Evolutionary conservation across 1,140 invertebrate species (phyloP).

Genomic region (Aphelenchoides avenae): DNA sequence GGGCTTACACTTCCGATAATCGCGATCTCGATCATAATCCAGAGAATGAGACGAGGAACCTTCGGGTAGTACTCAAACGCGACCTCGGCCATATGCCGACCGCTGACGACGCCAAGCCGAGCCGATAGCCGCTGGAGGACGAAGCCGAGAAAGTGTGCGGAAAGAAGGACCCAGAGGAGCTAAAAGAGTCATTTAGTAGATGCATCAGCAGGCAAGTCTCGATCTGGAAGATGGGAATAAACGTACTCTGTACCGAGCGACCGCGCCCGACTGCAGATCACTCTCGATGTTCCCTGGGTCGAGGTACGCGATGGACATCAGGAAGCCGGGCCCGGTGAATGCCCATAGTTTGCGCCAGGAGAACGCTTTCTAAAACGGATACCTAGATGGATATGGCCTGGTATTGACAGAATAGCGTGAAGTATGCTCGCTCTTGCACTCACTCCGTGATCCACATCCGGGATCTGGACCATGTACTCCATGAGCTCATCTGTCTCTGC

Average conservation of each 20-base stretch:
- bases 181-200: too few relatives aligned
- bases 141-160: conserved; percentile 77
- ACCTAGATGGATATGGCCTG: conserved; percentile 4
- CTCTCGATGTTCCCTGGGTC: conserved; percentile 91
- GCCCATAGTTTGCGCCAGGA: conserved; percentile 85
- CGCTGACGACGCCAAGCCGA: conserved; percentile 77
- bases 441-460: conserved; percentile 18
- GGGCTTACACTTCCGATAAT: too few relatives aligned
- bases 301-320: conserved; percentile 88
- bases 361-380: conserved; percentile 62
- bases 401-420: background rate
- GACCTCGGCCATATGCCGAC: conserved; percentile 68
- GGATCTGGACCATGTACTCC: conserved; percentile 35
- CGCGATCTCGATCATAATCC: conserved; percentile 90
- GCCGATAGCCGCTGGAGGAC: conserved; percentile 79
- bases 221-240: conserved; percentile 31
- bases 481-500: conserved; percentile 30
- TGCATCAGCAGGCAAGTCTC: conserved; percentile 1
- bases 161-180: conserved; percentile 82
- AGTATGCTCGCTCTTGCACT: background rate
- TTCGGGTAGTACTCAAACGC: conserved; percentile 72
- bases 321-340: conserved; percentile 83
- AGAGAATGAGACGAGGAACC: conserved; percentile 74
- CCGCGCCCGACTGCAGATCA: conserved; percentile 77
- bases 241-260: conserved; percentile 72